Percentiles rank a stretch among this genome's conserved stretches.
phyloP scores from a whole-genome alignment of 1,140 invertebrate genomes.

The Papilio polytes region DNA sequence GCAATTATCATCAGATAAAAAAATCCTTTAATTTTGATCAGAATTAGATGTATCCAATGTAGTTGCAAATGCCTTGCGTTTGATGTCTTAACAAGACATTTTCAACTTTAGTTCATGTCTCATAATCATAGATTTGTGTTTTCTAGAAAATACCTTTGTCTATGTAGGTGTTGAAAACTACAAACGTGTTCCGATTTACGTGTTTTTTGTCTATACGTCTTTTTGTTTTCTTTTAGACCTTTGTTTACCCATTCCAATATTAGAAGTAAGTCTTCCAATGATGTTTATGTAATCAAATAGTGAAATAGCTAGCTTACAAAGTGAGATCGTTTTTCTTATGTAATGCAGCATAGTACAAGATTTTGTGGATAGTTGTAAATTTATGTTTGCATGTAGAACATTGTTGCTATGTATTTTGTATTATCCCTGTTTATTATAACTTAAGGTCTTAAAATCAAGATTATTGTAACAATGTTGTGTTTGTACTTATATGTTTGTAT shows the following conservation, averaged over 20 bases:
- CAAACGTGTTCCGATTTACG: not conserved
- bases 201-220: not conserved
- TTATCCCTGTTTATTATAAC: conserved; percentile 1
- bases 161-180: not conserved
- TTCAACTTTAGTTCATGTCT: no score
- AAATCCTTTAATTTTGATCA: not conserved
- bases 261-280: conserved; percentile 10
- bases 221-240: conserved; percentile 15
- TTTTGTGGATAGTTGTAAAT: not conserved
- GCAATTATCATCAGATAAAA: not conserved
- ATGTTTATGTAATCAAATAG: not conserved
- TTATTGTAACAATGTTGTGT: conserved; percentile 45
- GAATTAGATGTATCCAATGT: not conserved
- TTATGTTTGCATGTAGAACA: conserved; percentile 16
- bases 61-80: not conserved
- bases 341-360: not conserved
- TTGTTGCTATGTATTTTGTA: not conserved
- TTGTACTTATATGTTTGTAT: conserved; percentile 71
- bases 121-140: no score
- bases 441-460: conserved; percentile 15
- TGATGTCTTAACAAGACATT: not conserved
- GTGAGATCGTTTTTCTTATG: not conserved
- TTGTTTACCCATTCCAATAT: not conserved
- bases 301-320: not conserved
- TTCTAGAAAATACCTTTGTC: not conserved